Evolutionary conservation across 2,113 vertebrate genomes (phyloP).

Genomic region (Entomyzon cyanotis): DNA sequence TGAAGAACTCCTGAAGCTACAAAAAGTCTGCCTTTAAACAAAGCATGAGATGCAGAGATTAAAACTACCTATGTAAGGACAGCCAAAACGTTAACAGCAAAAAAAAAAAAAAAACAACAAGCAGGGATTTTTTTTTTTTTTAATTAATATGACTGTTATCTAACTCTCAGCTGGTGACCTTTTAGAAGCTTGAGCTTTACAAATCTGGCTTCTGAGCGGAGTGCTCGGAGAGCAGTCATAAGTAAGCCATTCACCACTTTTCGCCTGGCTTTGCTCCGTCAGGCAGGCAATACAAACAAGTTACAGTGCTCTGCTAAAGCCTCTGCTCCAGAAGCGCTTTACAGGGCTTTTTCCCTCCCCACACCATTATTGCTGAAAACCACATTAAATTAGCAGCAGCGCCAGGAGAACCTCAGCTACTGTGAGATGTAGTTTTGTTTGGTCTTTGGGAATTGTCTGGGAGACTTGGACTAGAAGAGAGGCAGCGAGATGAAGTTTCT

Average conservation of each 20-base stretch:
- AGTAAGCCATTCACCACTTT: not conserved
- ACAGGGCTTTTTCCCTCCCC: not conserved
- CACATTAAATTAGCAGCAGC: not conserved
- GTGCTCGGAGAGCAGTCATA: rapidly evolving
- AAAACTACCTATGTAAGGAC: not conserved
- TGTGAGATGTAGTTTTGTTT: not conserved
- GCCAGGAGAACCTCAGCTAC: not conserved
- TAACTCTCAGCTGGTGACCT: not conserved
- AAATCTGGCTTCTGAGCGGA: not conserved
- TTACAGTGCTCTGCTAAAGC: not conserved
- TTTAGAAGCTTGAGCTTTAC: not conserved
- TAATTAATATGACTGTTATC: not conserved
- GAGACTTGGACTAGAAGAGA: not conserved
- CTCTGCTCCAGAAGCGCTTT: not conserved
- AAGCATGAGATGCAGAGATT: not conserved
- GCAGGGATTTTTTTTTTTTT: not conserved
- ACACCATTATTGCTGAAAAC: not conserved
- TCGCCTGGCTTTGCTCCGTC: not conserved
- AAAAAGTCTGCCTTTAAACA: not conserved
- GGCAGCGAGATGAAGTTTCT: not conserved
- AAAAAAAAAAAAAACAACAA: not conserved
- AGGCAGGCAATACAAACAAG: not conserved
- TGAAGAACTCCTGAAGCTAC: not conserved
- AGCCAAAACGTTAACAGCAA: not conserved
- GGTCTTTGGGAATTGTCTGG: not conserved